phyloP scores from a whole-genome alignment of 2,113 vertebrate species.

The Centropristis striata region DNA sequence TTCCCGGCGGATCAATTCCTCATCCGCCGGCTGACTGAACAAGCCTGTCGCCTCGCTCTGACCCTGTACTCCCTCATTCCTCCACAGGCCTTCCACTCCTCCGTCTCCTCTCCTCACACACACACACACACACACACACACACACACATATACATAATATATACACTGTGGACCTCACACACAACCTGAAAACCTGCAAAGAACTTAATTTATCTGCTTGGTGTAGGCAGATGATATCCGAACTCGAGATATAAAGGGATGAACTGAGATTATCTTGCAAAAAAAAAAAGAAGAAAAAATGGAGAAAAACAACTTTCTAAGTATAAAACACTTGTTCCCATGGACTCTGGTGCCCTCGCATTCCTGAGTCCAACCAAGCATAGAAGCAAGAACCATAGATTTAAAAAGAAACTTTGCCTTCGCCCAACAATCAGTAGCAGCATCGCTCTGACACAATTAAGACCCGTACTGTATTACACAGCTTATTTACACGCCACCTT shows the following conservation, averaged over 20 bases:
- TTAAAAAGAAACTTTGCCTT: slow-evolving; percentile 44
- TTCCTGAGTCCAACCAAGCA: slow-evolving; percentile 61
- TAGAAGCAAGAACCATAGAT: slow-evolving; percentile 45
- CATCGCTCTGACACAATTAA: slow-evolving; percentile 9
- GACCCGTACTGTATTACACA: slow-evolving; percentile 62
- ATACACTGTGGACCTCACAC: slow-evolving; percentile 66
- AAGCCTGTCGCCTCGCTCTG: slow-evolving; percentile 73
- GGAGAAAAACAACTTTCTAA: slow-evolving; percentile 16
- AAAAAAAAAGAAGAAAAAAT: background rate
- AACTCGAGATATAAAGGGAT: slow-evolving; percentile 56
- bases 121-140: slow-evolving; percentile 13
- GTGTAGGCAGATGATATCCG: slow-evolving; percentile 53
- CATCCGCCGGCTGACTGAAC: slow-evolving; percentile 72
- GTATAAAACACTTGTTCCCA: slow-evolving; percentile 57
- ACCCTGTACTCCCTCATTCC: slow-evolving; percentile 82
- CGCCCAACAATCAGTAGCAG: slow-evolving; percentile 46
- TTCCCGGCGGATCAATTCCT: slow-evolving; percentile 75
- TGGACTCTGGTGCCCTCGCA: slow-evolving; percentile 55
- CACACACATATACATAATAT: slow-evolving; percentile 5
- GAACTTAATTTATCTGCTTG: slow-evolving; percentile 64
- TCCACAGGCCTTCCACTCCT: slow-evolving; percentile 62
- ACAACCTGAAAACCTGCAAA: slow-evolving; percentile 78
- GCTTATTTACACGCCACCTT: slow-evolving; percentile 62
- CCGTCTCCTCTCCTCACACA: slow-evolving; percentile 40
- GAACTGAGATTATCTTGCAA: slow-evolving; percentile 20